Evolutionary conservation across 2,888 invertebrate species (phyloP).

Genomic region (Drosophila differens): DNA sequence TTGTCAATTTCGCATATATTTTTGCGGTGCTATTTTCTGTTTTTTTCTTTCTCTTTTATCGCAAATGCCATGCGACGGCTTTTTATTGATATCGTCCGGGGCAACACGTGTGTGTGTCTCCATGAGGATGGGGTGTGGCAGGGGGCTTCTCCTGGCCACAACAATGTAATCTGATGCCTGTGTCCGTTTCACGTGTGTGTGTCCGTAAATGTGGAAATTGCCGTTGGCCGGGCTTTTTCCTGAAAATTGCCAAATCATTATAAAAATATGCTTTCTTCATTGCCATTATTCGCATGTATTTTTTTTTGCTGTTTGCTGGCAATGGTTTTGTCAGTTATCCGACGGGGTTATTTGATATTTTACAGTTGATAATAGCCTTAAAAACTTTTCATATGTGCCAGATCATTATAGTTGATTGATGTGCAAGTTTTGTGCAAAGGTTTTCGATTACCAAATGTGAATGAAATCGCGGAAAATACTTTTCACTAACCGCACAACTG

Average conservation of each 20-base stretch:
- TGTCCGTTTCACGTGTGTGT: slow-evolving; percentile 69
- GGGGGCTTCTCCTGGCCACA: slow-evolving; percentile 62
- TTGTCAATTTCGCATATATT: slow-evolving; percentile 77
- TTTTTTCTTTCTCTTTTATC: slow-evolving; percentile 47
- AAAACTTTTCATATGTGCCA: slow-evolving; percentile 68
- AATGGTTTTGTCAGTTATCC: slow-evolving; percentile 79
- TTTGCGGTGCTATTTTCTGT: slow-evolving; percentile 48
- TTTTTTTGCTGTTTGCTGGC: slow-evolving; percentile 49
- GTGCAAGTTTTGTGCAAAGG: slow-evolving; percentile 32
- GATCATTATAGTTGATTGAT: slow-evolving; percentile 79
- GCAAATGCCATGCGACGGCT: slow-evolving; percentile 64
- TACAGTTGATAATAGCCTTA: slow-evolving; percentile 78
- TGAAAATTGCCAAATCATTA: slow-evolving; percentile 73
- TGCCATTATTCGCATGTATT: slow-evolving; percentile 25
- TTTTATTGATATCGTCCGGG: slow-evolving; percentile 80
- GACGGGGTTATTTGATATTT: slow-evolving; percentile 82
- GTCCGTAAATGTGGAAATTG: slow-evolving; percentile 25
- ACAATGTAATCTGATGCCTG: slow-evolving; percentile 83
- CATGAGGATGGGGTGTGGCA: neutral
- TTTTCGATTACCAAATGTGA: slow-evolving; percentile 45
- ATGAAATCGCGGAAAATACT: slow-evolving; percentile 5
- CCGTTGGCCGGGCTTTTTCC: slow-evolving; percentile 42
- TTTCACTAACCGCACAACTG: slow-evolving; percentile 43
- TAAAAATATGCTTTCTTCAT: slow-evolving; percentile 60
- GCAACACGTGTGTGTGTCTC: slow-evolving; percentile 69